These are phyloP conservation scores for Sandelia bainsii DNA, from an alignment of 2,797 vertebrate genomes.

Conservation along the genomic window DNA sequence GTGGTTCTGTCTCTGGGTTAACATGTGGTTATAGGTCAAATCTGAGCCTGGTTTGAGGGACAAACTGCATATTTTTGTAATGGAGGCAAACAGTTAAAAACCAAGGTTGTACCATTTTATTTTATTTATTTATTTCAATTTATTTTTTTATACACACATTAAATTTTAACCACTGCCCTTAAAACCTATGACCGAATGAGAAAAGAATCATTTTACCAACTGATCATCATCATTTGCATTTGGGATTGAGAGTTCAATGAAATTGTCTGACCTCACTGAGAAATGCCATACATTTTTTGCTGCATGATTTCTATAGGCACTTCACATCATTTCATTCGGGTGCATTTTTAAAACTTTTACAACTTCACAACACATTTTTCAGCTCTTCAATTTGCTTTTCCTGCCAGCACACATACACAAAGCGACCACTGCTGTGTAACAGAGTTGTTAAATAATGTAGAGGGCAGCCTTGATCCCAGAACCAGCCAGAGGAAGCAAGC, in stretches of 20 bases:
- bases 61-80: neutral
- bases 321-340: neutral
- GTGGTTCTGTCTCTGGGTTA: neutral
- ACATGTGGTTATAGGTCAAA: neutral
- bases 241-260: neutral
- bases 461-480: conserved; percentile 58
- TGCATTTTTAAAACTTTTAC: conserved; percentile 4
- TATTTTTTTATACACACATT: too few relatives aligned
- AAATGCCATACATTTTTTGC: too few relatives aligned
- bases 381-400: conserved; percentile 6
- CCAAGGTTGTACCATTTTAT: too few relatives aligned
- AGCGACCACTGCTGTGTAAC: conserved; percentile 45
- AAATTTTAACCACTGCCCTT: neutral
- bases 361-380: conserved; percentile 13
- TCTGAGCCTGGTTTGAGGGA: neutral
- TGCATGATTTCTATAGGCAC: neutral
- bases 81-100: neutral
- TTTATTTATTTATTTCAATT: too few relatives aligned
- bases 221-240: neutral
- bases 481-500: conserved; percentile 49
- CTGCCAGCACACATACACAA: conserved; percentile 12
- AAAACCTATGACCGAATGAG: neutral
- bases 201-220: neutral
- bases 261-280: neutral
- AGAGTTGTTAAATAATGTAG: conserved; percentile 69